phyloP scores from a whole-genome alignment of 1,140 invertebrate species.

The Myzus persicae region DNA sequence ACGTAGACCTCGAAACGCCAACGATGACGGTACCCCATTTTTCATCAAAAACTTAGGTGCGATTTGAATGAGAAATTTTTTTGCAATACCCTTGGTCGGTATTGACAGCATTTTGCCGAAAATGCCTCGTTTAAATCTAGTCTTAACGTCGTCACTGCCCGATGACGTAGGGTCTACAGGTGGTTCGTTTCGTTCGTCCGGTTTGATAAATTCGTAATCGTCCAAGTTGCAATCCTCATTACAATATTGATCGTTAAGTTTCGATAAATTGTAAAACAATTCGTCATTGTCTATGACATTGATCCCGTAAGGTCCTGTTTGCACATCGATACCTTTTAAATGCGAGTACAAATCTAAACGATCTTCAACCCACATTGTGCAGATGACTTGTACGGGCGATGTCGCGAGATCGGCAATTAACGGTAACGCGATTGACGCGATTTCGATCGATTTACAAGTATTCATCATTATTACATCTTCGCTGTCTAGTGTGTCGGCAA shows the following conservation, averaged over 20 bases:
- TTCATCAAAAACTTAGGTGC: neutral
- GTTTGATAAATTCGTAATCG: neutral
- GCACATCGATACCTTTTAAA: neutral
- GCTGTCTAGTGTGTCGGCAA: neutral
- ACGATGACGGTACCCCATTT: neutral
- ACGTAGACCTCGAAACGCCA: neutral
- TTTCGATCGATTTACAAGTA: neutral
- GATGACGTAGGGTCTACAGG: neutral
- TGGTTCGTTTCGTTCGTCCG: neutral
- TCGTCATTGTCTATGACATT: neutral
- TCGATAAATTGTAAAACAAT: neutral
- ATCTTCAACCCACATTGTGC: neutral
- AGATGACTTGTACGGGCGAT: neutral
- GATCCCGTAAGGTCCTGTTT: neutral
- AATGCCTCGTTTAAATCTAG: neutral
- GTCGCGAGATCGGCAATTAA: neutral
- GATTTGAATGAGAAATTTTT: neutral
- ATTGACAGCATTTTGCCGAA: neutral
- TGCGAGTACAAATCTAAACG: neutral
- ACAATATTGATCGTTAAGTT: neutral
- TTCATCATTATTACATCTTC: conserved; percentile 1
- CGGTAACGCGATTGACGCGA: neutral
- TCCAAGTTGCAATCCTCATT: neutral
- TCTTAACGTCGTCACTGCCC: too few species aligned
- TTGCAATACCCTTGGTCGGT: neutral